Base-by-base conservation (phyloP, 1,140 invertebrate species). In the Zophobas morio region DNA sequence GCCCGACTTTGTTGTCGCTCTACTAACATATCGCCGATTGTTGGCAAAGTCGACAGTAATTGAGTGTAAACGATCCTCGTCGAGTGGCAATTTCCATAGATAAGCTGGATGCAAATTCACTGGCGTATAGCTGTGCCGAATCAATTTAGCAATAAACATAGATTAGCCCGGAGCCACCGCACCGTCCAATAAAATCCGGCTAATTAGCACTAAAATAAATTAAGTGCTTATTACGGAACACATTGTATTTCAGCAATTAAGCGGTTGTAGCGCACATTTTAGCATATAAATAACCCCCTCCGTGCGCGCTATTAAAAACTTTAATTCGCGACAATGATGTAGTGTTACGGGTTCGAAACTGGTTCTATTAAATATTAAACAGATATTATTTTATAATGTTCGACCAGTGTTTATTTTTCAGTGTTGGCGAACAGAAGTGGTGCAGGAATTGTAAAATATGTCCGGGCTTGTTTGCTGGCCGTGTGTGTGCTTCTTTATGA, bases 331-430 rank as follows among this genome's bases (percentile, higher is more conserved):
- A 82, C 82, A 82, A 83, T 84, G 84, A 84, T 84, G 82, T 81
- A 84, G 77, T 83, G 82, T 82, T 83, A 66, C 66, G 47, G 34
- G 71, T 40, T 73, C 60, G 37, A 78, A 84, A 83, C 82, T 80
- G 82, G 82, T 84, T 83, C 80, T 80, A 79, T 83, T 83, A 82
- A 84, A 84, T 84, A 84, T 84, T 84, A 82, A 84, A 83, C 78
- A 80, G 83, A 81, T 83, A 82, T 83, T 83, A 84, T 82, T 83
- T 82, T 81, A 84, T 83, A 82, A 82, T 79, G 78, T 82, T 75
- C 80, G 80, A 78, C 66, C 73, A 36, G 76, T 78, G 78, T 79
- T 80, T 80, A 82, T 80, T 81, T 80, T 81, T 80, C 78, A 46
- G 33, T 33, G 66, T 47, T 42, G 66, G 70, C 63, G 60, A 71